A percentile compares a stretch with the other conserved stretches of the same genome.
Evolutionary conservation across 53 echinoderm and acorn worm genomes (phyloP).

Genomic region (Patiria pectinifera): DNA sequence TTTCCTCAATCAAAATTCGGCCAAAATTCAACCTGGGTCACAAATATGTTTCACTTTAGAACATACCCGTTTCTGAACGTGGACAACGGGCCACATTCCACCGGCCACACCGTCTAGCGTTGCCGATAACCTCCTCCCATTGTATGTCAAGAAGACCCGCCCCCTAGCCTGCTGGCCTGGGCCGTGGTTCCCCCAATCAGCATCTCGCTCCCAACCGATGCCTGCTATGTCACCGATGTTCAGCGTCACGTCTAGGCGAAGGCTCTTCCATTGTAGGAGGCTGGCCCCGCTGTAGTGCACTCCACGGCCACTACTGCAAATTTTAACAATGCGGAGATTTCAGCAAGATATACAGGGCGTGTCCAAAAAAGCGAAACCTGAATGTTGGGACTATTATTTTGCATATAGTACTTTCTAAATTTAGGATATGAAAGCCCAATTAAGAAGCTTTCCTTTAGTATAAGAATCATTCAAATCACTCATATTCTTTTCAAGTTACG

Average conservation of each 20-base stretch:
- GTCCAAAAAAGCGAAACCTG: no score
- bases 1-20: no score
- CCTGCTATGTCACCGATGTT: slow-evolving; percentile 80
- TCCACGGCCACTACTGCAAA: slow-evolving; percentile 77
- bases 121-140: slow-evolving; percentile 76
- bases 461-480: no score
- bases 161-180: slow-evolving; percentile 70
- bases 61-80: slow-evolving; percentile 85
- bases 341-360: background rate
- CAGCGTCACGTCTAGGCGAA: slow-evolving; percentile 80
- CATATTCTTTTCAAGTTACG: no score
- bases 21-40: no score
- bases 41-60: background rate
- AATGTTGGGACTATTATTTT: no score
- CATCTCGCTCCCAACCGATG: slow-evolving; percentile 83
- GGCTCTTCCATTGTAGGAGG: slow-evolving; percentile 90
- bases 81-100: slow-evolving; percentile 86
- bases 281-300: slow-evolving; percentile 92
- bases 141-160: slow-evolving; percentile 85
- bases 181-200: slow-evolving; percentile 63
- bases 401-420: no score
- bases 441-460: no score
- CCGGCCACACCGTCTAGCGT: slow-evolving; percentile 77
- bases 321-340: background rate
- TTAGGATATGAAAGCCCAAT: no score